Evolutionary conservation across 2,888 invertebrate genomes (phyloP).

Genomic region (Eledona agricola): DNA sequence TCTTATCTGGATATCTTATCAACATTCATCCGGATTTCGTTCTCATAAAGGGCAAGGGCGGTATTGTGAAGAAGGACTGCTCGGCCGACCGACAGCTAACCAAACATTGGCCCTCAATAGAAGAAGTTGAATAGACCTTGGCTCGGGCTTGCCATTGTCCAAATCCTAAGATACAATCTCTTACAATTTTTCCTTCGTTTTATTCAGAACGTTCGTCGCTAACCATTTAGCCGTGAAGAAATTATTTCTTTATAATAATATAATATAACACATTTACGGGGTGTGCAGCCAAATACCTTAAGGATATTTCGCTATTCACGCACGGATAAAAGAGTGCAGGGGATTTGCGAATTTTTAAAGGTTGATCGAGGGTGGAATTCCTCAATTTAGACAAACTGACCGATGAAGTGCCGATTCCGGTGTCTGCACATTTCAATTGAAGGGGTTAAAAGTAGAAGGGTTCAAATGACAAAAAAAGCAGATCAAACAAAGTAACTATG

Average conservation of each 20-base stretch:
- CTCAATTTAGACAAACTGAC: too few relatives aligned
- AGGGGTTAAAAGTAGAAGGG: too few relatives aligned
- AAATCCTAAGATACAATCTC: constrained; percentile 59
- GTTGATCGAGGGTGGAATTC: too few relatives aligned
- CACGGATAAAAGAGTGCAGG: constrained; percentile 37
- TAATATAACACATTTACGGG: constrained; percentile 60
- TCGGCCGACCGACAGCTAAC: constrained; percentile 68
- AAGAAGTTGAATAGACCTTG: constrained; percentile 60
- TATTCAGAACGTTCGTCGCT: constrained; percentile 57
- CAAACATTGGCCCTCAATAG: constrained; percentile 73
- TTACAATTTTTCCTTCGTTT: constrained; percentile 56
- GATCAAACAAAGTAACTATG: too few relatives aligned
- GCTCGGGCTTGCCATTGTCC: constrained; percentile 58
- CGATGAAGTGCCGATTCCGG: too few relatives aligned
- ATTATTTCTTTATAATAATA: constrained; percentile 64
- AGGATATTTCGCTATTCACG: constrained; percentile 25
- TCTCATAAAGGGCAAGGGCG: constrained; percentile 50
- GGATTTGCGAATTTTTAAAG: too few relatives aligned
- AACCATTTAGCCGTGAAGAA: constrained; percentile 63
- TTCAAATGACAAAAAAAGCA: too few relatives aligned
- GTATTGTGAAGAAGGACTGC: constrained; percentile 51
- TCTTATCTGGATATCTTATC: constrained; percentile 54
- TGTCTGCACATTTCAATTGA: too few relatives aligned
- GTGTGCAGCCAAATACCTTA: constrained; percentile 45
- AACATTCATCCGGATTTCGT: constrained; percentile 53